Base-by-base conservation (phyloP, 2,797 vertebrate genomes). In the Lophotriccus pileatus region DNA sequence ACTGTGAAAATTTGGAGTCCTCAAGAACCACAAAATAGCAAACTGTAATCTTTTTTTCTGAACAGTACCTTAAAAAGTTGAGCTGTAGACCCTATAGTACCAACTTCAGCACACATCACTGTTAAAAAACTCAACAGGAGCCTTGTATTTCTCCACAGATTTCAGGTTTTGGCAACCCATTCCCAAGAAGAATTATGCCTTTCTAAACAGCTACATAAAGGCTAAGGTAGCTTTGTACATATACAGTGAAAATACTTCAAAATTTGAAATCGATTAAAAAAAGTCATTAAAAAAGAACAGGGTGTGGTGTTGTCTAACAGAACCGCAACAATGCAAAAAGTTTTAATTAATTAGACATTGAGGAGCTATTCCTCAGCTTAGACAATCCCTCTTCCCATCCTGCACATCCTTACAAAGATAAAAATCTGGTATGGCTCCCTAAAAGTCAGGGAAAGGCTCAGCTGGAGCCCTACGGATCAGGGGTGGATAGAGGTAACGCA, bases 131-230 rank as follows among this genome's bases (percentile, higher is more conserved):
- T 39, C 49, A 43, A 18, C 20, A 49, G 62, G 19, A 72, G 24
- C 24, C 41, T 55, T 34, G 36, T 28, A 32, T 47, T 30, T 56
- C 46, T 62, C 37, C 9, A 21, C 30, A 88, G 16, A 70, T 39
- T 16, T 36, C 44, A 21, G 18, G 2, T 16, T n/a, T 55, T 37
- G 17, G 23, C 30, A 77, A 59, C 28, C 27, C 78, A 53, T 62
- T 49, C 53, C 25, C 47, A 50, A 82, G 77, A 80, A 87, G n/a
- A 89, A 49, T 62, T 39, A 52, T 47, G 84, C 41, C 37, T 44
- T 94, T 93, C 91, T 91, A 81, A 94, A 91, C 78, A 95, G 55
- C 76, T 95, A 49, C 87, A 20, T 64, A 50, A 88, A 43, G 39
- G 43, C 55, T 91, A 79, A 84, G 83, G 73, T 22, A 82, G 68